Percentiles rank a stretch among this genome's conserved stretches.
These are phyloP conservation scores for Irena cyanogastra DNA, from an alignment of 2,113 vertebrate genomes.

Conservation along the genomic window DNA sequence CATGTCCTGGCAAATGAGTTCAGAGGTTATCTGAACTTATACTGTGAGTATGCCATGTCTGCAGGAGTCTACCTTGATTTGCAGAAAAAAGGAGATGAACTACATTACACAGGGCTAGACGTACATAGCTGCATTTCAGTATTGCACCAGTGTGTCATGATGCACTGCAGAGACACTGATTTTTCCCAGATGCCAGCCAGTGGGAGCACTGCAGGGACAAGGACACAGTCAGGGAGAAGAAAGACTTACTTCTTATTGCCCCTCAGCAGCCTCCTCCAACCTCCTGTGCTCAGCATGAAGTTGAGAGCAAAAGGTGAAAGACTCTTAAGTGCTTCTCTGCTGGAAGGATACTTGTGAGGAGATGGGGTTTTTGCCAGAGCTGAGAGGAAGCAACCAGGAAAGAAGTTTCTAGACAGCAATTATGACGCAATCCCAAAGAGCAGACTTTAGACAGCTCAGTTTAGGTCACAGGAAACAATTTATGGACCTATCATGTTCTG, in stretches of 20 bases:
- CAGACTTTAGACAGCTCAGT: constrained; percentile 68
- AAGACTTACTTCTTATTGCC: neutral
- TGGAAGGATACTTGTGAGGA: neutral
- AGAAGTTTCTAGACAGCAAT: constrained; percentile 70
- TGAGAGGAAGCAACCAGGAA: constrained; percentile 21
- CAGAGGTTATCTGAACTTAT: neutral
- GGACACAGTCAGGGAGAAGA: neutral
- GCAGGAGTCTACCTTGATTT: neutral
- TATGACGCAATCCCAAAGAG: constrained; percentile 51
- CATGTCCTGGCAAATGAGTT: neutral
- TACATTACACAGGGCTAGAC: neutral
- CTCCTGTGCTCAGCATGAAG: constrained; percentile 10
- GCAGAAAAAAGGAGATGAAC: neutral
- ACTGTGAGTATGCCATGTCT: neutral
- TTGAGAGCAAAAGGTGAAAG: constrained; percentile 8
- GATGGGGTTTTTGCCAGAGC: neutral
- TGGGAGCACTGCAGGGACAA: neutral
- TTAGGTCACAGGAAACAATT: constrained; percentile 67
- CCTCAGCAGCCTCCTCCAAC: neutral
- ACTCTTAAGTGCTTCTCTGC: neutral
- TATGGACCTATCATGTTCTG: constrained; percentile 43
- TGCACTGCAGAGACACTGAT: neutral
- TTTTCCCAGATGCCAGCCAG: neutral
- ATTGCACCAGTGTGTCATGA: neutral
- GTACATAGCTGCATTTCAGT: neutral